Evolutionary conservation across 2,113 vertebrate species (phyloP), one percentile per base, ranked within the genome.

Genomic region (Sturnus vulgaris): DNA sequence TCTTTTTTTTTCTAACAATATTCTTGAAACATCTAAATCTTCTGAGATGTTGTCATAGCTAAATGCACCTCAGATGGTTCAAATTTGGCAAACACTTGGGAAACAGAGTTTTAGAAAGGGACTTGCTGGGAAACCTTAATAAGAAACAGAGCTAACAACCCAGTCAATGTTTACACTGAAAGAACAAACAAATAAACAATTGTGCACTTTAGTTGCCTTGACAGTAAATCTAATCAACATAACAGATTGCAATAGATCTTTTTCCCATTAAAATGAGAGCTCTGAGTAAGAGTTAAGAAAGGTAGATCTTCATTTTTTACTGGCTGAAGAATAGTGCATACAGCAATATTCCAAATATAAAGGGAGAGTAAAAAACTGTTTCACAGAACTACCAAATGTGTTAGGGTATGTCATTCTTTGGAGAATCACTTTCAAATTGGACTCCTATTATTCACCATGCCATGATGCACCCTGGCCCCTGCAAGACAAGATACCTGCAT

Each of bases 171-270:
- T 97, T 93, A 92, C 21, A 79, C 69, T 86, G 65, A 83, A 92
- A 90, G 52, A 94, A 90, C 88, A 96, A 96, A 96, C 92, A 96
- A 95, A 97, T 60, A 95, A 96, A 95, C 89, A 94, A 95, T 91
- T 95, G 78, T 96, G 95, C 82, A 92, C 95, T 94, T 95, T 92
- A 92, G 91, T 91, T 94, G 77, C 82, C 89, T 87, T 87, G 84
- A 87, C 89, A 93, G 94, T 90, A 91, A 95, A 93, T 80, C 59
- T 82, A 94, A 94, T 94, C 84, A 96, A 86, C 84, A 82, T 80
- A 97, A 94, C 86, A 94, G 82, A 94, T 90, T 95, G 95, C 70
- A 93, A 46, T 90, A 85, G 91, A 91, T 91, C 87, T 85, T 77
- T 84, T 92, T 39, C 59, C n/a, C n/a, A 70, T 82, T 93, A 57